Evolutionary conservation across 1,140 invertebrate species (phyloP), one percentile per base, ranked within the genome.

Genomic region (Procambarus clarkii): DNA sequence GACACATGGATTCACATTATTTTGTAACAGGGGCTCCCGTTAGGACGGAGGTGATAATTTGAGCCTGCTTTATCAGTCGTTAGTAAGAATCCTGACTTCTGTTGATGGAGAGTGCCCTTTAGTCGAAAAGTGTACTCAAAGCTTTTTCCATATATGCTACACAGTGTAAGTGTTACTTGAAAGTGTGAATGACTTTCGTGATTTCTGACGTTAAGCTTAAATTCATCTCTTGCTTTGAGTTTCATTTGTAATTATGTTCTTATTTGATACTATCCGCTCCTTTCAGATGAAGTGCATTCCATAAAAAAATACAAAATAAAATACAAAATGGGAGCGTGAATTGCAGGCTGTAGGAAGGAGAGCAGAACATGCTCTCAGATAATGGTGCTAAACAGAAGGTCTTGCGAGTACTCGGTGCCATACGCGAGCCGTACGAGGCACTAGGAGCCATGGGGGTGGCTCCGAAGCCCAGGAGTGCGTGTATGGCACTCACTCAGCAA

Each of bases 391-490:
- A 81, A 81, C 80, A 50, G 79, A 50, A 5, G 44, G 86, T 74
- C 54, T 71, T 81, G 87, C 87, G 46, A 81, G 46, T 18, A 58
- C 50, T 9, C 48, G n/a, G 76, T 74, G 18, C 60, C 78, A 81
- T 88, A 46, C 34, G 74, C 69, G 44, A 24, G n/a, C 87, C 58
- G 87, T 54, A 78, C 44, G 60, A 81, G 87, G 78, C 60, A 76
- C 15, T 58, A 64, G 76, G 18, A 71, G 80, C 87, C 87, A 88
- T 82, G 87, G 87, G 87, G 87, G 87, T 88, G 87, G 87, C 80
- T 71, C 45, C 46, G 54, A 45, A 44, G 79, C 79, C 87, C 60
- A 88, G 87, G 87, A 82, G 24, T 46, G 46, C 45, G 87, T 81
- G 8, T 64, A 81, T 60, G 78, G 24, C 24, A 81, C 11, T 34